phyloP scores from a whole-genome alignment of 2,797 vertebrate genomes.

The Loris lydekkerianus region DNA sequence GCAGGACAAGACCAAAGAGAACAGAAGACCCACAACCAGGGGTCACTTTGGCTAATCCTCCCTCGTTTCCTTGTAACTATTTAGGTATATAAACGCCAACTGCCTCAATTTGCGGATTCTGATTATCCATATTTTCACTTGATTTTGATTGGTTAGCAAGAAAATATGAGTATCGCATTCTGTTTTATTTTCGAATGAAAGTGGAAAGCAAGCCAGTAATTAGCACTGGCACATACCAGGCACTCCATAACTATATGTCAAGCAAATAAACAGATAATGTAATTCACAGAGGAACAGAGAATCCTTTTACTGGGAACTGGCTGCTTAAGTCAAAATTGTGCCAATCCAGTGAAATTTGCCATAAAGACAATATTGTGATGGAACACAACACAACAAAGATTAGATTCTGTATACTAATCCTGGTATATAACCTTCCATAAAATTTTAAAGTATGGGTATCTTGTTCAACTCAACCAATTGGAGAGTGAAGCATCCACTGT shows the following conservation, averaged over 20 bases:
- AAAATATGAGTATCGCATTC: neutral
- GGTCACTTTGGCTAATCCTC: neutral
- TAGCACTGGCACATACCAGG: neutral
- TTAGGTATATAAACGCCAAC: neutral
- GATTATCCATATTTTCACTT: neutral
- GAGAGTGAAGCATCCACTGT: neutral
- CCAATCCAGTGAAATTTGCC: neutral
- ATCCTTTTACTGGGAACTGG: neutral
- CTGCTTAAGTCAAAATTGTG: neutral
- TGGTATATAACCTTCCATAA: neutral
- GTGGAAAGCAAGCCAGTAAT: neutral
- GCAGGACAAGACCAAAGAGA: neutral
- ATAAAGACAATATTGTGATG: neutral
- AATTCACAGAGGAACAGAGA: neutral
- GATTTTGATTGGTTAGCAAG: neutral
- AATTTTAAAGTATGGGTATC: neutral
- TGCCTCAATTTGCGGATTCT: neutral
- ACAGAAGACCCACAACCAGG: neutral
- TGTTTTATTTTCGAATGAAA: slow-evolving; percentile 5
- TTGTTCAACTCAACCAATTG: neutral
- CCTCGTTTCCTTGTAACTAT: neutral
- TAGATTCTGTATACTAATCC: neutral
- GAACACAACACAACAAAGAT: neutral
- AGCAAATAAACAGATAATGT: neutral
- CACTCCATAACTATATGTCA: neutral